phyloP scores from a whole-genome alignment of 2,113 vertebrate species.

The Maylandia zebra region DNA sequence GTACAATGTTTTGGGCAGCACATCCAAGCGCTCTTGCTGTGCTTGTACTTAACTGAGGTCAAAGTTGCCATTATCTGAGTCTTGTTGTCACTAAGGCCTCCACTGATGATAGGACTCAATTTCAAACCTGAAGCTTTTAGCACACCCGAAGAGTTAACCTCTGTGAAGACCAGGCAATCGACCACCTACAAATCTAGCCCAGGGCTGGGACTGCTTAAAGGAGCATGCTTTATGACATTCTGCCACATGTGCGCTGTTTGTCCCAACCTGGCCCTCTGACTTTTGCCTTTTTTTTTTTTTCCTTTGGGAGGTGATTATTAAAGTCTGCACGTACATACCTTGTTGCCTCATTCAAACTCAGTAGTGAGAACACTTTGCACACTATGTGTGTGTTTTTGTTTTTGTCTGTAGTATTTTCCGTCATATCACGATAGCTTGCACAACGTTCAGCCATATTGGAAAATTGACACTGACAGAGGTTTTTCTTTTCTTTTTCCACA shows the following conservation, averaged over 20 bases:
- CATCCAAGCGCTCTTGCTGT: conserved; percentile 86
- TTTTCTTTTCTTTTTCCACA: background rate
- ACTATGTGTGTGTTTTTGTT: background rate
- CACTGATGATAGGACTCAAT: conserved; percentile 79
- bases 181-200: conserved; percentile 83
- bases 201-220: conserved; percentile 70
- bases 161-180: conserved; percentile 74
- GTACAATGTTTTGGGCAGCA: conserved; percentile 84
- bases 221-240: conserved; percentile 74
- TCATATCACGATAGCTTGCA: background rate
- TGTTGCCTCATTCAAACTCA: background rate
- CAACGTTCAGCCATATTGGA: background rate
- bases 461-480: background rate
- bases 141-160: conserved; percentile 84
- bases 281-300: background rate
- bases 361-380: background rate
- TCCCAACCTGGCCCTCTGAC: conserved; percentile 58
- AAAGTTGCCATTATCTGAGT: conserved; percentile 91
- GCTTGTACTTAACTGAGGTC: conserved; percentile 90
- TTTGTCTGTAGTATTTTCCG: background rate
- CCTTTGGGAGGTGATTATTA: background rate
- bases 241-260: conserved; percentile 65
- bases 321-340: conserved; percentile 15
- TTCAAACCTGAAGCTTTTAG: conserved; percentile 76
- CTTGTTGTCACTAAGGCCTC: conserved; percentile 79